Percentiles rank a stretch among this genome's conserved stretches.
Evolutionary conservation across 1,140 invertebrate species (phyloP).

Genomic region (Heliothis virescens): DNA sequence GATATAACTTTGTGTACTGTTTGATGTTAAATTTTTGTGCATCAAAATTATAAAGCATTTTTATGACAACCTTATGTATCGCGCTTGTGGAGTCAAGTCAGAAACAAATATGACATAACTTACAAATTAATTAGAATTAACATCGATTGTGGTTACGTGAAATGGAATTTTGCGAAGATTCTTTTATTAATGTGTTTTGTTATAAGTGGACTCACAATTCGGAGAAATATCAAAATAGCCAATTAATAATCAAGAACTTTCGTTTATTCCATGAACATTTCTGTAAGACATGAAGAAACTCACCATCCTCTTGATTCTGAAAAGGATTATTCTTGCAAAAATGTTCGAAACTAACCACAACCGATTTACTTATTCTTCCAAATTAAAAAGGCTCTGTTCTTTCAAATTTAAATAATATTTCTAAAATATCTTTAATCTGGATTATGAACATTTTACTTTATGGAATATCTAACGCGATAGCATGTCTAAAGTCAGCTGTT

Average conservation of each 20-base stretch:
- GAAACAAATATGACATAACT: not conserved
- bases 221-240: not conserved
- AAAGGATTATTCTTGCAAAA: slow-evolving; percentile 81
- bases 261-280: slow-evolving; percentile 75
- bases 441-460: not conserved
- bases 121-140: not conserved
- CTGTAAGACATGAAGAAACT: slow-evolving; percentile 78
- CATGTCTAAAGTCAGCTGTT: slow-evolving; percentile 70
- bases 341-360: slow-evolving; percentile 73
- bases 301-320: slow-evolving; percentile 83
- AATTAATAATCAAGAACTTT: slow-evolving; percentile 62
- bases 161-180: slow-evolving; percentile 68
- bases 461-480: slow-evolving; percentile 50
- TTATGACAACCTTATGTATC: slow-evolving; percentile 56
- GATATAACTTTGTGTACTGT: not conserved
- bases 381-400: not conserved
- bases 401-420: slow-evolving; percentile 1
- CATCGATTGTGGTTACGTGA: slow-evolving; percentile 65
- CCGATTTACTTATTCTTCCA: slow-evolving; percentile 47
- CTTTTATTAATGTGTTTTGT: slow-evolving; percentile 34
- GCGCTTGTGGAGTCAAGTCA: slow-evolving; percentile 31
- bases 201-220: not conserved
- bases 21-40: not conserved
- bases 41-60: slow-evolving; percentile 35
- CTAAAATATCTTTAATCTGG: not conserved